Evolutionary conservation across 1,140 invertebrate species (phyloP), one percentile per base, ranked within the genome.

Genomic region (Meloidogyne chitwoodi): DNA sequence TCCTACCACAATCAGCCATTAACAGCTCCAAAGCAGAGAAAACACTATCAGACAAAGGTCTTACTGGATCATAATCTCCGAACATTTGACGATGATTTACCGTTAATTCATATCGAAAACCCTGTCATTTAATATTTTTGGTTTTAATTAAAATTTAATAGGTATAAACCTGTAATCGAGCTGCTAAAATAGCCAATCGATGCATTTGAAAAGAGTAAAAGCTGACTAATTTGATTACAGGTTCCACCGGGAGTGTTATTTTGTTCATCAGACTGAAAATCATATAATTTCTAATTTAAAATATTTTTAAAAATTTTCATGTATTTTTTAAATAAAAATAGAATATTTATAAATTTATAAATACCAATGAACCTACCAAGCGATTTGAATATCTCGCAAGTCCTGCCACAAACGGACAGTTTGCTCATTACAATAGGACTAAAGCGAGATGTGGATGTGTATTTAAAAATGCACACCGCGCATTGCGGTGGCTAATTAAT

Each of bases 181-280:
- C 85, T 44, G 76, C 84, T 12, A 86, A 76, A 66, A 87, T 82
- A 22, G 85, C 85, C 48, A 86, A 62, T 5, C 74, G 69, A 70
- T 85, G 85, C 82, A 87, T 87, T 83, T 86, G 86, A 67, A 72
- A 72, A 19, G 75, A 79, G 69, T 86, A 86, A 75, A 86, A 86
- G 31, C 71, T 75, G 22, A 86, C 85, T 24, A 86, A 72, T 14
- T 71, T 68, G 24, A 74, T 79, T 14, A 86, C 77, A 12, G 85
- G 79, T 19, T 71, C 68, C 56, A 81, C 79, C 11, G 81, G 84
- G 19, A 86, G 75, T 16, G 76, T 70, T 26, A 72, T n/a, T 65
- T 83, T 83, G 76, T 83, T 75, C 63, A 84, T 75, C 82, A 87
- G 82, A 22, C 76, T 73, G 77, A 27, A 48, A 41, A 63, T 14